These are phyloP conservation scores for Lasioglossum baleicum DNA, from an alignment of 1,140 invertebrate genomes.

Conservation along the genomic window DNA sequence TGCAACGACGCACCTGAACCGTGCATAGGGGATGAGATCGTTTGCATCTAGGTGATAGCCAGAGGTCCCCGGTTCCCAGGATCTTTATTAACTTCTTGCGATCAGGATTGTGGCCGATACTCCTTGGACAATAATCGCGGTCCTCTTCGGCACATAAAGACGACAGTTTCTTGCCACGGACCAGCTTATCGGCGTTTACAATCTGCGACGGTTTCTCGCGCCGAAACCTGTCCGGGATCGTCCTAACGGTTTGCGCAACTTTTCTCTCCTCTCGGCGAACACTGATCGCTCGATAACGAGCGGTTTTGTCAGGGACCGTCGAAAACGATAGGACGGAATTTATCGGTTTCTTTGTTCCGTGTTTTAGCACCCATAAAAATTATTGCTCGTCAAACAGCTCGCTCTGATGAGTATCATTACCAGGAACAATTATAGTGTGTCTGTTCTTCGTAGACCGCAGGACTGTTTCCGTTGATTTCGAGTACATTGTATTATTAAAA, in stretches of 20 bases:
- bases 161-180: conserved; percentile 11
- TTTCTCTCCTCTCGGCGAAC: not conserved
- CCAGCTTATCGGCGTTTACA: conserved; percentile 24
- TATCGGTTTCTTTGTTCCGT: too few species aligned
- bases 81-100: conserved; percentile 47
- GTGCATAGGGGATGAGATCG: not conserved
- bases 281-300: conserved; percentile 1
- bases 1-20: too few species aligned
- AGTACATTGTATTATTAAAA: too few species aligned
- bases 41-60: not conserved
- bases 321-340: conserved; percentile 8
- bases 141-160: not conserved
- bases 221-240: conserved; percentile 6
- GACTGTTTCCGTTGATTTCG: too few species aligned
- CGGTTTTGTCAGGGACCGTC: not conserved
- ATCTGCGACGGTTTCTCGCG: conserved; percentile 22
- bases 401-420: not conserved
- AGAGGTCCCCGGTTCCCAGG: not conserved
- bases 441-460: too few species aligned
- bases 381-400: too few species aligned
- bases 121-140: not conserved
- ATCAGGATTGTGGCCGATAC: not conserved
- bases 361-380: too few species aligned
- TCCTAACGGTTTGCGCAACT: conserved; percentile 24
- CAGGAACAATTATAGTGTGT: too few species aligned